Evolutionary conservation across 2,113 vertebrate species (phyloP), one percentile per base, ranked within the genome.

Genomic region (Numenius arquata): DNA sequence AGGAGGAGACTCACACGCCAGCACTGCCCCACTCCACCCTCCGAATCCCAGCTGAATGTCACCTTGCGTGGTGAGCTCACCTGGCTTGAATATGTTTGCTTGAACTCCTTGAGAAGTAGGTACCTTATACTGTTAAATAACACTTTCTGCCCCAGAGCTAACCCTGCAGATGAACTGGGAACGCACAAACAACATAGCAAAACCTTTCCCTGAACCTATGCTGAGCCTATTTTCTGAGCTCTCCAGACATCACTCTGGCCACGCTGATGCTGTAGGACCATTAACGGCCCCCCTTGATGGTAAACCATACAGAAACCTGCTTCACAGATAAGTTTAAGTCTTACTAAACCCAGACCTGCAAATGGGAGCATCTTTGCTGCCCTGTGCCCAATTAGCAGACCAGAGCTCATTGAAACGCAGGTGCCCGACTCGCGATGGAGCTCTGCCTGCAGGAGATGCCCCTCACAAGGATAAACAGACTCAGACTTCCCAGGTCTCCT

Each of bases 11-110:
- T 48, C 47, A 11, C n/a, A 34, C 15, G 9, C 53, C 63, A 20
- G 38, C 0, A 2, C 47, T 52, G 53, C 25, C 71, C 48, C 9
- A 2, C 72, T 70, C 71, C 26, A 23, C 27, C 19, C 47, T 36
- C 62, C 5, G 2, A 43, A 74, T 9, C n/a, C 29, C 52, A 11
- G 40, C 18, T 66, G 73, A 20, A 17, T 43, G 67, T 38, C 74
- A 29, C 81, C 12, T 15, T 7, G 13, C 81, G 9, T 2, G 0
- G 20, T 1, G 47, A 58, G 70, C 32, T 68, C 25, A 0, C 29
- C 25, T 12, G 0, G 0, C 47, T 36, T 8, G 14, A 36, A 12
- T 8, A 0, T 0, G 0, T 5, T 7, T 23, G 25, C 29, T 41
- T 5, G n/a, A 32, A 4, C 29, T 65, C 9, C 0, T 1, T 4